Percentiles rank a stretch among this genome's conserved stretches.
These are phyloP conservation scores for Spongia lamella DNA, from an alignment of 37 sponge, comb jelly and placozoan genomes.

Conservation along the genomic window DNA sequence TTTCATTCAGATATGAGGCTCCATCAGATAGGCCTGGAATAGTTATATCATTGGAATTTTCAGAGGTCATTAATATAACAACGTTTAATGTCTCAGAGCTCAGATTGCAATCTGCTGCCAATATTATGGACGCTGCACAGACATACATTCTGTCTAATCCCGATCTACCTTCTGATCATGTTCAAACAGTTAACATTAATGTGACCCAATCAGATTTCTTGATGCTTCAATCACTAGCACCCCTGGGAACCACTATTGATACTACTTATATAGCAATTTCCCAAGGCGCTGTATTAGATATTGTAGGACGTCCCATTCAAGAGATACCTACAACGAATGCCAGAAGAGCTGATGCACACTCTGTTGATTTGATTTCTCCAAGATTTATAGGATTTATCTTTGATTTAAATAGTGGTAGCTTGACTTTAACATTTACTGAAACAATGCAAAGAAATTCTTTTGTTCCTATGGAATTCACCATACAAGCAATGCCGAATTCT, in stretches of 20 bases:
- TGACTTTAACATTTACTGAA: slow-evolving; percentile 81
- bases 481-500: slow-evolving; percentile 36
- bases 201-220: slow-evolving; percentile 64
- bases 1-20: slow-evolving; percentile 58
- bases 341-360: slow-evolving; percentile 38
- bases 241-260: slow-evolving; percentile 50
- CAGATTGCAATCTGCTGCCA: slow-evolving; percentile 48
- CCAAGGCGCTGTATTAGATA: slow-evolving; percentile 53
- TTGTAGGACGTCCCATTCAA: slow-evolving; percentile 21
- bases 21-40: slow-evolving; percentile 75
- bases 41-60: slow-evolving; percentile 59
- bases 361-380: slow-evolving; percentile 76
- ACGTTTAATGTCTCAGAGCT: slow-evolving; percentile 41
- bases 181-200: slow-evolving; percentile 38
- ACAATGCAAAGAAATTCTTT: slow-evolving; percentile 37
- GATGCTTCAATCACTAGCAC: slow-evolving; percentile 20
- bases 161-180: neutral
- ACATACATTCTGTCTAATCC: slow-evolving; percentile 54
- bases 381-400: slow-evolving; percentile 51
- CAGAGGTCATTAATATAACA: slow-evolving; percentile 64
- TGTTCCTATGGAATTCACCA: slow-evolving; percentile 52
- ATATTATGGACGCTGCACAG: neutral
- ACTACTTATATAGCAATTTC: slow-evolving; percentile 58
- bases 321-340: slow-evolving; percentile 53
- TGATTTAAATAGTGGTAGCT: slow-evolving; percentile 45